phyloP scores from a whole-genome alignment of 64 coral and sea anemone species.

The Dendronephthya gigantea region DNA sequence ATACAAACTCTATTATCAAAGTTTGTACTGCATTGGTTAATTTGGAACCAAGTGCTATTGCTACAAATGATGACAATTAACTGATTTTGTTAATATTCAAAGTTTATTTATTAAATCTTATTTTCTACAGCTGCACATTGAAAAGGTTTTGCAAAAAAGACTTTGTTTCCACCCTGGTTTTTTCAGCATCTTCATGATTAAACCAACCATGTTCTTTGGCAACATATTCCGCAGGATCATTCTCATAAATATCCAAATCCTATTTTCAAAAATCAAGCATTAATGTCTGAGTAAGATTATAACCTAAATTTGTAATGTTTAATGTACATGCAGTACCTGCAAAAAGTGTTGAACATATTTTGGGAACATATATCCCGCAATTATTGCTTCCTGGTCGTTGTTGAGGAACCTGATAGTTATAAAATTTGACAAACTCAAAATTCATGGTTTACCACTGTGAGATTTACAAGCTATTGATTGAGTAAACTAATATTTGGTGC shows the following conservation, averaged over 20 bases:
- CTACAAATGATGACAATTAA: background rate
- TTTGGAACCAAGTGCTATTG: background rate
- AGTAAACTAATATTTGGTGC: too few species aligned
- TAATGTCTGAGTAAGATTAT: too few species aligned
- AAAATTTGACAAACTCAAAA: too few species aligned
- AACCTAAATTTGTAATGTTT: too few species aligned
- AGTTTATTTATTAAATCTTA: too few species aligned
- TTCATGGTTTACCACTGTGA: too few species aligned
- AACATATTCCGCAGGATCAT: background rate
- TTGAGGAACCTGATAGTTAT: background rate
- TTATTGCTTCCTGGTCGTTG: background rate
- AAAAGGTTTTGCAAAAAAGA: background rate
- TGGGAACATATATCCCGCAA: background rate
- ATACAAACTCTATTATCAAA: background rate
- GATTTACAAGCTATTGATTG: too few species aligned
- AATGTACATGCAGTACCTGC: too few species aligned
- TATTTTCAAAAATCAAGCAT: background rate
- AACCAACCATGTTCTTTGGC: background rate
- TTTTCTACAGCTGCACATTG: background rate
- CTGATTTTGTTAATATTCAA: too few species aligned
- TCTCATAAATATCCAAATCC: background rate
- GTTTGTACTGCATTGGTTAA: background rate
- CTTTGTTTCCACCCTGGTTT: background rate
- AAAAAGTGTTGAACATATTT: background rate
- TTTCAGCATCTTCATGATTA: background rate